Conservation (phyloP, 2,113 vertebrate species). For the Crotalus viridis region DNA sequence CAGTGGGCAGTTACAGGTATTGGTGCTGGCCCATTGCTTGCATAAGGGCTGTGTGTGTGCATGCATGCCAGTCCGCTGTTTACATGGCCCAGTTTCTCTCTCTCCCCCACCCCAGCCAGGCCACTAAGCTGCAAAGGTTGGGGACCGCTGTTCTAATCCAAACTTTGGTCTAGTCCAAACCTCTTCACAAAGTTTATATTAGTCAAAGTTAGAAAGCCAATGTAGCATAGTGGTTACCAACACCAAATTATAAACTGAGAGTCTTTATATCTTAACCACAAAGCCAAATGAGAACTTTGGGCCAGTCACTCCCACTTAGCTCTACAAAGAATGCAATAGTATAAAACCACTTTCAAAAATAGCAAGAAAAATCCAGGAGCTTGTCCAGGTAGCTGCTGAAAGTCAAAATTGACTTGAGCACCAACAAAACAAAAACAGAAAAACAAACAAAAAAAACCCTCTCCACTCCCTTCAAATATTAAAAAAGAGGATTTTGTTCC, state of each 20-base stretch:
- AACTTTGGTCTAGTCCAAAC: neutral
- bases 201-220: neutral
- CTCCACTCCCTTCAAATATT: neutral
- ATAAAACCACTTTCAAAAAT: neutral
- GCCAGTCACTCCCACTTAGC: neutral
- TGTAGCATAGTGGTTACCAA: neutral
- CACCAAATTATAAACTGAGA: neutral
- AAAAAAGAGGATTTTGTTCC: neutral
- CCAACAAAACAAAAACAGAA: neutral
- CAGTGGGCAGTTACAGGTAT: no score
- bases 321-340: neutral
- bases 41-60: no score
- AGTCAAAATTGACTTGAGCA: neutral
- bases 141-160: neutral
- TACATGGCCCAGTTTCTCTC: no score
- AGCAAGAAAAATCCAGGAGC: neutral
- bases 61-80: no score
- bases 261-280: neutral
- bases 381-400: neutral
- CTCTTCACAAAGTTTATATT: neutral
- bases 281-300: neutral
- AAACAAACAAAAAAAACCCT: no score
- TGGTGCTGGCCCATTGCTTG: no score
- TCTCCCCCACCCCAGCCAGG: no score
- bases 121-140: neutral